Evolutionary conservation across 2,113 vertebrate species (phyloP).

Genomic region (Semnornis frantzii): DNA sequence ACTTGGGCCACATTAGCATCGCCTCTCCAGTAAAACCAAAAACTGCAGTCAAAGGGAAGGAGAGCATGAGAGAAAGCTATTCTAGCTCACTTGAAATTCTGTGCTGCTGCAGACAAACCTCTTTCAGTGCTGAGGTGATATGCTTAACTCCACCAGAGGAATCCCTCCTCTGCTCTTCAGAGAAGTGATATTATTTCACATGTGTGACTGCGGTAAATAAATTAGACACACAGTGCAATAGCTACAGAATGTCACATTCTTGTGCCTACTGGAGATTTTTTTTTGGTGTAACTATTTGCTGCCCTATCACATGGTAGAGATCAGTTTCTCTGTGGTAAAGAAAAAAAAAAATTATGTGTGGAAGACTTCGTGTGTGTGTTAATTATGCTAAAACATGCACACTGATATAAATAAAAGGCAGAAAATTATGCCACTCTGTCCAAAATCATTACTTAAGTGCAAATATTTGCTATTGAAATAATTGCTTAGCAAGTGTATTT

Average conservation of each 20-base stretch:
- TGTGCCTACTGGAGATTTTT: neutral
- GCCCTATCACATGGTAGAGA: neutral
- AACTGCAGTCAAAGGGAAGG: neutral
- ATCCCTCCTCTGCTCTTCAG: neutral
- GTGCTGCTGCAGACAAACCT: neutral
- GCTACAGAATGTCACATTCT: neutral
- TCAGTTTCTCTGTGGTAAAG: neutral
- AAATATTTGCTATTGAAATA: slow-evolving; percentile 49
- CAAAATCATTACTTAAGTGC: neutral
- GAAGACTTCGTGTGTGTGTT: neutral
- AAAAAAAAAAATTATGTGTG: neutral
- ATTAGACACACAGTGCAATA: neutral
- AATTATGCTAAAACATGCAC: slow-evolving; percentile 54
- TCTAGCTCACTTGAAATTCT: neutral
- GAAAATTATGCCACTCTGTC: slow-evolving; percentile 7
- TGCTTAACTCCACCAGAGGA: neutral
- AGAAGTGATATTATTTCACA: neutral
- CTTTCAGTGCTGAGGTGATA: neutral
- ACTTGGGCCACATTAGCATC: neutral
- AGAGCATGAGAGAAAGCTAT: neutral
- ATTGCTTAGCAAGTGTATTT: slow-evolving; percentile 42
- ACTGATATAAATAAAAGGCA: slow-evolving; percentile 35
- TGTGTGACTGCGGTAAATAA: neutral
- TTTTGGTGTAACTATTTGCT: neutral
- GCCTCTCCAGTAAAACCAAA: neutral